Conservation (phyloP, 2,797 vertebrate genomes). For the Chaunax sp. region DNA sequence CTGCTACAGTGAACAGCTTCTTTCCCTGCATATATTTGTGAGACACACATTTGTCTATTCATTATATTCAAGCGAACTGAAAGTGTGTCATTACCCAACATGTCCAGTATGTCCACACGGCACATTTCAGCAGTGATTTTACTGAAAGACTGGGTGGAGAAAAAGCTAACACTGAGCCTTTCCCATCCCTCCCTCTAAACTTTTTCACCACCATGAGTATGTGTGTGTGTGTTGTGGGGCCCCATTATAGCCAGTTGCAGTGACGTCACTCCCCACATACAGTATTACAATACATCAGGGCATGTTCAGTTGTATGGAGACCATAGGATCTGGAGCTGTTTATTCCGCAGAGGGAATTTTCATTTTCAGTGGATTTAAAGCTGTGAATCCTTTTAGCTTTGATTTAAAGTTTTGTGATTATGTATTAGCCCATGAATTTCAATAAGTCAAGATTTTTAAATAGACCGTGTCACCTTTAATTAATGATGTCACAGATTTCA, state of each 20-base stretch:
- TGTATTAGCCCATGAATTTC: not conserved
- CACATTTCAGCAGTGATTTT: conserved; percentile 17
- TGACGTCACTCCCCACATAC: conserved; percentile 59
- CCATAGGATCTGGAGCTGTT: conserved; percentile 23
- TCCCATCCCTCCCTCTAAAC: conserved; percentile 45
- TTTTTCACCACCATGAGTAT: conserved; percentile 33
- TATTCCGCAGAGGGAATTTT: conserved; percentile 13
- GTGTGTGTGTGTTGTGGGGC: conserved; percentile 38
- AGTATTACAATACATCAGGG: conserved; percentile 44
- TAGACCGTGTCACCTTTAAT: too few relatives aligned
- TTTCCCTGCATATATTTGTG: not conserved
- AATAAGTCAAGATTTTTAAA: not conserved
- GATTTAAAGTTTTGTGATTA: not conserved
- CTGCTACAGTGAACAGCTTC: conserved; percentile 1
- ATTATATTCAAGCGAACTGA: not conserved
- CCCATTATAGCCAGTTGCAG: conserved; percentile 38
- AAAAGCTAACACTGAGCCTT: conserved; percentile 21
- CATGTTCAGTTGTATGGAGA: conserved; percentile 21
- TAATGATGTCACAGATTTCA: too few relatives aligned
- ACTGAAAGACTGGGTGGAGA: conserved; percentile 8
- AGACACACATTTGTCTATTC: not conserved
- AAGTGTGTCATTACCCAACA: not conserved
- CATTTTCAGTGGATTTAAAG: conserved; percentile 3
- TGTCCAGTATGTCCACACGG: conserved; percentile 4
- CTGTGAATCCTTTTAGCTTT: not conserved